These are phyloP conservation scores for Nothoprocta perdicaria DNA, from an alignment of 2,113 vertebrate genomes.

Conservation along the genomic window DNA sequence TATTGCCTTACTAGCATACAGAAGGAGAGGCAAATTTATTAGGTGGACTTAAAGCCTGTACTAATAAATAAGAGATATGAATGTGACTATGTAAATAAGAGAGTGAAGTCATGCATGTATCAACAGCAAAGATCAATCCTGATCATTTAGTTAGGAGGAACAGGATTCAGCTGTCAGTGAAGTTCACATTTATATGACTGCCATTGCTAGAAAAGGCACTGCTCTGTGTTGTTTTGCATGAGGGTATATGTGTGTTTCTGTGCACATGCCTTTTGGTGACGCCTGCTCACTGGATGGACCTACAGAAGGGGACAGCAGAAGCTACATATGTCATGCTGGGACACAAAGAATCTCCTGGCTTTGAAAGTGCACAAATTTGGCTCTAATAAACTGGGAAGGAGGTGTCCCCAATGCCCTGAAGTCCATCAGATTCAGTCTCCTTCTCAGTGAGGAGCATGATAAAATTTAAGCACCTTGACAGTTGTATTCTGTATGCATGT, in stretches of 20 bases:
- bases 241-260: accelerated
- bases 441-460: neutral
- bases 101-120: neutral
- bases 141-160: neutral
- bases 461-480: neutral
- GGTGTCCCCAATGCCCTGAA: neutral
- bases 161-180: neutral
- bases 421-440: neutral
- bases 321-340: neutral
- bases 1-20: neutral
- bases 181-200: neutral
- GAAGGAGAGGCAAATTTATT: neutral
- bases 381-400: neutral
- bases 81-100: neutral
- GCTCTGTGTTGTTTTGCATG: neutral
- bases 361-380: accelerated
- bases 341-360: neutral
- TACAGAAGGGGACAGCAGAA: neutral
- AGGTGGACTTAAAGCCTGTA: neutral
- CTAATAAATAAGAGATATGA: neutral
- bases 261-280: neutral
- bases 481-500: accelerated
- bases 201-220: neutral
- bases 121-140: neutral
- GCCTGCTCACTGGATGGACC: neutral